phyloP scores from a whole-genome alignment of 2,888 invertebrate species.

The Cerceris ruficornis region DNA sequence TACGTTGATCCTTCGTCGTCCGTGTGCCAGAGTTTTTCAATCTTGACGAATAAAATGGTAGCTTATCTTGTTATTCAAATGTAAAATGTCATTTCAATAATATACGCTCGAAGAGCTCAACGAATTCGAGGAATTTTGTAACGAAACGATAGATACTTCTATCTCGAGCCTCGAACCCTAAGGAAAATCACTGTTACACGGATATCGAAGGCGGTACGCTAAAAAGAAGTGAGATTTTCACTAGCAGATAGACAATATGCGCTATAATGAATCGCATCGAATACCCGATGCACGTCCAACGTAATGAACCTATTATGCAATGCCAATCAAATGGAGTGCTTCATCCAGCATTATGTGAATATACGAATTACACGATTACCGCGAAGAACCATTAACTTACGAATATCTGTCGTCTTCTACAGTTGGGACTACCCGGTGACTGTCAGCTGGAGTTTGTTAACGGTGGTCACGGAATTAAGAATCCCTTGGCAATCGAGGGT shows the following conservation, averaged over 20 bases:
- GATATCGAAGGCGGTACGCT: no score
- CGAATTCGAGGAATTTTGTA: background rate
- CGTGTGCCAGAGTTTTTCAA: conserved; percentile 31
- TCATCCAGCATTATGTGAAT: conserved; percentile 64
- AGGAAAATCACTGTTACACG: no score
- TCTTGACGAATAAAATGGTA: background rate
- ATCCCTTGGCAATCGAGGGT: conserved; percentile 89
- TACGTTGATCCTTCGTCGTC: background rate
- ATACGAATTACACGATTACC: no score
- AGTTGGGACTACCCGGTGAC: conserved; percentile 94
- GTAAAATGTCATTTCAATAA: background rate
- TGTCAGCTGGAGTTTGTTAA: conserved; percentile 97
- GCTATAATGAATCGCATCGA: background rate
- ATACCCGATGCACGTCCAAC: conserved; percentile 1
- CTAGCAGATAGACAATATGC: background rate
- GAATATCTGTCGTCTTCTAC: conserved; percentile 65
- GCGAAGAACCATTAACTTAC: background rate
- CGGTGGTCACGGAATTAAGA: conserved; percentile 98
- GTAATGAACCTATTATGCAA: conserved; percentile 72
- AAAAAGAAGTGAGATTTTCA: background rate
- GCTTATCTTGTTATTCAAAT: background rate
- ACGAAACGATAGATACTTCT: no score
- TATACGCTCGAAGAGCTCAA: background rate
- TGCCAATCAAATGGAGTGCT: conserved; percentile 81
- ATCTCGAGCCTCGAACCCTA: no score